These are phyloP conservation scores for Amphiprion percula DNA, from an alignment of 2,113 vertebrate genomes.

Conservation along the genomic window DNA sequence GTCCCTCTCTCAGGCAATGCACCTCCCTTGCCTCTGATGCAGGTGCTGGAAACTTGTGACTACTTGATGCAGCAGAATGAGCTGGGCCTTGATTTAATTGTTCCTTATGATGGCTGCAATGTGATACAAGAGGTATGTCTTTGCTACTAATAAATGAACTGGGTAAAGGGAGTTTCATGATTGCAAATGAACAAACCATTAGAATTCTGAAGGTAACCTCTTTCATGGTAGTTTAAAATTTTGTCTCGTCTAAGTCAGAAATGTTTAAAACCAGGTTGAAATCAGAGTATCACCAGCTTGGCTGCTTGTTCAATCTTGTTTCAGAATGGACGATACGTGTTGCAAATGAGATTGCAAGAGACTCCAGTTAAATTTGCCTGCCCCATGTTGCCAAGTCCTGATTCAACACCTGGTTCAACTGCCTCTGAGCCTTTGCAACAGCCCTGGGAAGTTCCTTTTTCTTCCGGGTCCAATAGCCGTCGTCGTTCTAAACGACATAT, in stretches of 20 bases:
- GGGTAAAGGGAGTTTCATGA: not conserved
- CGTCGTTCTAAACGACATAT: not conserved
- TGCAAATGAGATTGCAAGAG: slow-evolving; percentile 53
- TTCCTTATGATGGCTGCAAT: slow-evolving; percentile 65
- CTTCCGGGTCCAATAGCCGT: not conserved
- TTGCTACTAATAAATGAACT: not conserved
- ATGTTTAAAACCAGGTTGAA: not conserved
- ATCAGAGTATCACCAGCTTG: not conserved
- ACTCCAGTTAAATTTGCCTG: slow-evolving; percentile 49
- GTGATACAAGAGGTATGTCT: slow-evolving; percentile 54
- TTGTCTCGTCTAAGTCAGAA: not conserved
- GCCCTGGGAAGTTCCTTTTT: not conserved
- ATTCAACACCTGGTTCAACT: not conserved
- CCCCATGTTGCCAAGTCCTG: not conserved
- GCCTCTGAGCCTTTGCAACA: not conserved
- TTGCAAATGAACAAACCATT: not conserved
- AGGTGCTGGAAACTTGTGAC: slow-evolving; percentile 58
- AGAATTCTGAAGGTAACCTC: no score
- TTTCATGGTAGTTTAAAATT: no score
- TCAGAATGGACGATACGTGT: slow-evolving; percentile 58
- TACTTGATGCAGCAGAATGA: slow-evolving; percentile 23
- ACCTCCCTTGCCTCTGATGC: slow-evolving; percentile 14
- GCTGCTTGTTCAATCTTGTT: not conserved
- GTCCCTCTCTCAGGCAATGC: slow-evolving; percentile 20
- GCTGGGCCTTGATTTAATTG: slow-evolving; percentile 45